Conservation (phyloP, 2,113 vertebrate species). For the Hippocampus mohnikei region DNA sequence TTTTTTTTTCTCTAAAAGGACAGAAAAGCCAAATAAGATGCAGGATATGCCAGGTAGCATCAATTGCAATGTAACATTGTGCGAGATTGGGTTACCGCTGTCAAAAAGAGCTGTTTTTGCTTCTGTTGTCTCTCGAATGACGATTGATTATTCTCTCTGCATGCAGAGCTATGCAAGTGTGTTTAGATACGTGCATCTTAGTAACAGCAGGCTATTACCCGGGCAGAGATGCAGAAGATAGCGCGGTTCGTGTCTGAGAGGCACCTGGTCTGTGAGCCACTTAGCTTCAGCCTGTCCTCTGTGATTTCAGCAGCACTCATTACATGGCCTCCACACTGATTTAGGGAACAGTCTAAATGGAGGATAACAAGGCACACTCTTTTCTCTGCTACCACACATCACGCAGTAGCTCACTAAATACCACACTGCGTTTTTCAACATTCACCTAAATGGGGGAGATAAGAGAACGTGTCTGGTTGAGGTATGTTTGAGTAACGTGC, state of each 20-base stretch:
- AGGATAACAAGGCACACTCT: conserved; percentile 65
- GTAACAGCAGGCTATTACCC: neutral
- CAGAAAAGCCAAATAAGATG: conserved; percentile 15
- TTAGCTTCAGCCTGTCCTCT: conserved; percentile 46
- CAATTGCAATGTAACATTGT: conserved; percentile 26
- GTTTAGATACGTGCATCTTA: neutral
- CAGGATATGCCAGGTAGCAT: conserved; percentile 35
- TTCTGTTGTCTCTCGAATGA: conserved; percentile 3
- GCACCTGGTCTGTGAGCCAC: conserved; percentile 49
- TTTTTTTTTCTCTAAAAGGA: conserved; percentile 34
- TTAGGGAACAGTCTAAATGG: conserved; percentile 58
- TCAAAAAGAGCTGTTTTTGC: conserved; percentile 12
- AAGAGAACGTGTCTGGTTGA: conserved; percentile 2
- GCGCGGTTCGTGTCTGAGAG: conserved; percentile 28
- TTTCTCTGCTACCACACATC: conserved; percentile 44
- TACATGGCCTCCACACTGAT: conserved; percentile 57
- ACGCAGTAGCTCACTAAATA: conserved; percentile 29
- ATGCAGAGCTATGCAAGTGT: neutral
- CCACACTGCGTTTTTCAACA: conserved; percentile 25
- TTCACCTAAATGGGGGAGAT: neutral
- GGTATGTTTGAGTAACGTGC: conserved; percentile 6
- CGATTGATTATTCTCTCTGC: neutral
- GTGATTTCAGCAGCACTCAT: conserved; percentile 61
- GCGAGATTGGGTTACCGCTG: conserved; percentile 23
- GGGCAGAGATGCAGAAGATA: conserved; percentile 14